Percentiles rank a stretch among this genome's conserved stretches.
phyloP scores from a whole-genome alignment of 2,113 vertebrate species.

The Neolamprologus variostigma region DNA sequence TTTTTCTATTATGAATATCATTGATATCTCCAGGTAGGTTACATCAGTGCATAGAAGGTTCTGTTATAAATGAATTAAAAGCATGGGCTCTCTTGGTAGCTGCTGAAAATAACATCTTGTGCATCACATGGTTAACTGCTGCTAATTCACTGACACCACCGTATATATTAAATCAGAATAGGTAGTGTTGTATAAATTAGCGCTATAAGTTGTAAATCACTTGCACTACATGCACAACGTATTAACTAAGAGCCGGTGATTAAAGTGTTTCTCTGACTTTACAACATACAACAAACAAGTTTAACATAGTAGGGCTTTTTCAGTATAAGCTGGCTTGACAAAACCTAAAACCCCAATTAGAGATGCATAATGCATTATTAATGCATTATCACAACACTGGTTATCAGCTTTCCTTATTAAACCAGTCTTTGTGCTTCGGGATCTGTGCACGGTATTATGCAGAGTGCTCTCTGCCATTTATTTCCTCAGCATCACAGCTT shows the following conservation, averaged over 20 bases:
- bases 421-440: neutral
- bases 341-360: neutral
- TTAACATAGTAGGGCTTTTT: neutral
- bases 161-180: neutral
- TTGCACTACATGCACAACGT: neutral
- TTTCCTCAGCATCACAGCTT: neutral
- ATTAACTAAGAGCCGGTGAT: neutral
- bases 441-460: neutral
- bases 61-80: neutral
- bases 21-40: neutral
- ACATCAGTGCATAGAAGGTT: neutral
- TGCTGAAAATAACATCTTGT: neutral
- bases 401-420: neutral
- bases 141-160: neutral
- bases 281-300: neutral
- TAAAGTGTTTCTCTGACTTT: neutral
- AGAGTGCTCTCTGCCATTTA: neutral
- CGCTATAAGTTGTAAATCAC: neutral
- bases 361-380: neutral
- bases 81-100: neutral
- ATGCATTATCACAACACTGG: neutral
- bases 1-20: neutral
- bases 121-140: neutral
- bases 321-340: neutral
- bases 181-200: neutral